A percentile compares a stretch with the other conserved stretches of the same genome.
These are phyloP conservation scores for Leptogaster cylindrica DNA, from an alignment of 2,888 invertebrate genomes.

Conservation along the genomic window DNA sequence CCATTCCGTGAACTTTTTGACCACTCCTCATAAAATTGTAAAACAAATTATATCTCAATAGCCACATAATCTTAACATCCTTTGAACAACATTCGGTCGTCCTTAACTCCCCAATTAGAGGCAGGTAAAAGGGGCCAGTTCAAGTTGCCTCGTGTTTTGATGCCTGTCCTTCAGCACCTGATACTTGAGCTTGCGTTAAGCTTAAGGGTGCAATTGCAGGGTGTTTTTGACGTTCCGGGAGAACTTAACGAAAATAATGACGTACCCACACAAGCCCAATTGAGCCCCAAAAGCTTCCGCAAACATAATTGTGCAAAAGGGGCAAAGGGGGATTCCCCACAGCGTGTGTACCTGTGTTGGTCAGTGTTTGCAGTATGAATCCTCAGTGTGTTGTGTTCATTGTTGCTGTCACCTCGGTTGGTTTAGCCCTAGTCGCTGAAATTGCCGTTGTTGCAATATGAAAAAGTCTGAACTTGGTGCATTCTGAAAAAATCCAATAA, in stretches of 20 bases:
- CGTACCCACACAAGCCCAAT: slow-evolving; percentile 17
- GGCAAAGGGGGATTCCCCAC: neutral
- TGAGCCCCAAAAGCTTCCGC: neutral
- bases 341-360: neutral
- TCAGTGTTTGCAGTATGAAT: slow-evolving; percentile 9
- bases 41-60: too few relatives aligned
- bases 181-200: neutral
- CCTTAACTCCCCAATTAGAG: too few relatives aligned
- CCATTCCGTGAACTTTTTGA: too few relatives aligned
- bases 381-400: slow-evolving; percentile 28
- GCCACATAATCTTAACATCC: too few relatives aligned
- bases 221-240: neutral
- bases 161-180: too few relatives aligned
- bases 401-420: slow-evolving; percentile 36
- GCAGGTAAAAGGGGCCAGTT: too few relatives aligned
- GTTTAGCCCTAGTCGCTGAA: slow-evolving; percentile 31
- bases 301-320: neutral
- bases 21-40: too few relatives aligned
- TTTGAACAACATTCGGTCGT: too few relatives aligned
- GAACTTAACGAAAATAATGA: slow-evolving; percentile 36
- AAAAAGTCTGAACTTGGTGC: slow-evolving; percentile 31
- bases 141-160: too few relatives aligned
- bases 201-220: neutral
- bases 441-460: slow-evolving; percentile 38
- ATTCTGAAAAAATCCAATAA: slow-evolving; percentile 19